Conservation (phyloP, 2,888 invertebrate genomes). For the Boloria selene region DNA sequence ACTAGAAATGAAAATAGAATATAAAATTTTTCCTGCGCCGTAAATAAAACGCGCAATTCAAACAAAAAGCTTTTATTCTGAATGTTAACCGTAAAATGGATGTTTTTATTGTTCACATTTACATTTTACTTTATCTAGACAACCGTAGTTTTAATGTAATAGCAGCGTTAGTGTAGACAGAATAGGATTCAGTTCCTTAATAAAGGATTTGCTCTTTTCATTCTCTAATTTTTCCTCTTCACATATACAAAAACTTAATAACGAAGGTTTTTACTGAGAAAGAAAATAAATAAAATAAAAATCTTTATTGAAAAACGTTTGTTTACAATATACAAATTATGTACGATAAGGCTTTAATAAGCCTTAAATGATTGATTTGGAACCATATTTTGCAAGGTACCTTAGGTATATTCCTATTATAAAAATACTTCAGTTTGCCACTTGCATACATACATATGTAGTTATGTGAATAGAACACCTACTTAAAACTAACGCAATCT, state of each 20-base stretch:
- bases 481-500: too few relatives aligned
- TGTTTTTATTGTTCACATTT: slow-evolving; percentile 39
- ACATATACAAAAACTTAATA: not conserved
- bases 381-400: too few relatives aligned
- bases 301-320: too few relatives aligned
- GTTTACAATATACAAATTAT: too few relatives aligned
- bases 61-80: slow-evolving; percentile 39
- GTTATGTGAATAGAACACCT: too few relatives aligned
- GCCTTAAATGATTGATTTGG: not conserved
- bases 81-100: slow-evolving; percentile 38
- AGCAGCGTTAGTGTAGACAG: slow-evolving; percentile 23
- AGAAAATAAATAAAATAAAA: too few relatives aligned
- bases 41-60: slow-evolving; percentile 38
- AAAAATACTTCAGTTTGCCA: not conserved
- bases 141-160: slow-evolving; percentile 30
- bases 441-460: not conserved
- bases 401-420: not conserved
- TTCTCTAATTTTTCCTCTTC: not conserved
- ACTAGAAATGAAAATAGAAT: slow-evolving; percentile 34
- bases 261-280: not conserved
- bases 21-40: slow-evolving; percentile 31
- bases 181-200: slow-evolving; percentile 9
- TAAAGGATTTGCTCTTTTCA: not conserved
- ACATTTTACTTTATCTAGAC: slow-evolving; percentile 33
- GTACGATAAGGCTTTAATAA: too few relatives aligned